Conservation (phyloP, 2,888 invertebrate species). For the Lycaena phlaeas region DNA sequence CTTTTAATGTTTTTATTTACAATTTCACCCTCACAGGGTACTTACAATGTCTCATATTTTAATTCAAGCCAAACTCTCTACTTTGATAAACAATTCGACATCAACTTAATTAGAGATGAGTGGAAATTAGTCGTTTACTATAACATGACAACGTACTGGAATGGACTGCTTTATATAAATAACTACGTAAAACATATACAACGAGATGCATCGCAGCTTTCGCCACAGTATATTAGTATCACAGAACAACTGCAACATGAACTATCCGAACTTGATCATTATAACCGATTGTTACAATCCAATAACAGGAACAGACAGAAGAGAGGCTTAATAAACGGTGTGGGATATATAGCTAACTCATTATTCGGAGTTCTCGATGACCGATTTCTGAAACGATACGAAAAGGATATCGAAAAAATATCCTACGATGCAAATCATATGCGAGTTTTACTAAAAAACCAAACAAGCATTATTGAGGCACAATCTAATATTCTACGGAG, state of each 20-base stretch:
- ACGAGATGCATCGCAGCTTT: neutral
- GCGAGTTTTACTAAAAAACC: no score
- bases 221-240: neutral
- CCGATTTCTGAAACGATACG: no score
- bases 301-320: no score
- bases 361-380: no score
- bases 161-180: neutral
- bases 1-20: neutral
- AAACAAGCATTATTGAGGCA: slow-evolving; percentile 7
- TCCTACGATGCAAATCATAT: no score
- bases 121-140: slow-evolving; percentile 7
- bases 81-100: slow-evolving; percentile 4
- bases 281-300: no score
- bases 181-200: slow-evolving; percentile 3
- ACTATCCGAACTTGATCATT: slow-evolving; percentile 7
- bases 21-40: neutral
- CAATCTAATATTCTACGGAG: slow-evolving; percentile 7
- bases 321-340: no score
- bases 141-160: slow-evolving; percentile 11
- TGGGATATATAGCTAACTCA: no score
- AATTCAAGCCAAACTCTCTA: neutral
- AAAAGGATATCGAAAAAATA: no score
- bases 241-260: slow-evolving; percentile 3
- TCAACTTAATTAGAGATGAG: slow-evolving; percentile 5
- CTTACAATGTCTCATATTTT: neutral